These are phyloP conservation scores for Myrmecobius fasciatus DNA, from an alignment of 2,113 vertebrate species.

Conservation along the genomic window DNA sequence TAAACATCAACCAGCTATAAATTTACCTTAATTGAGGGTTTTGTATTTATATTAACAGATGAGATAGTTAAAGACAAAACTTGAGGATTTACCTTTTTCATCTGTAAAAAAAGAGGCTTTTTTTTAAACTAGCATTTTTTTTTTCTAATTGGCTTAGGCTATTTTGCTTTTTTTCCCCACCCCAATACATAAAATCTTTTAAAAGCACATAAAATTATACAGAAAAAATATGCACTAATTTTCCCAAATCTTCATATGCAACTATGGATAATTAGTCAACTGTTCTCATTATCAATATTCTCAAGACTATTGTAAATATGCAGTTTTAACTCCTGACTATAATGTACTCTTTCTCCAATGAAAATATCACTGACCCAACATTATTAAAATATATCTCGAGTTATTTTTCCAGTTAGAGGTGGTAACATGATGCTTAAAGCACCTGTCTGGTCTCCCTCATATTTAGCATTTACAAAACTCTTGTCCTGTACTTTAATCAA, in stretches of 20 bases:
- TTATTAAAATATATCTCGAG: neutral
- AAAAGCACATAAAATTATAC: neutral
- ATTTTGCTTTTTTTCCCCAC: neutral
- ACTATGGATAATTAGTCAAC: neutral
- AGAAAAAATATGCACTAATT: neutral
- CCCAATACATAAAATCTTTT: neutral
- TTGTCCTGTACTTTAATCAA: neutral
- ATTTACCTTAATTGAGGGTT: slow-evolving; percentile 30
- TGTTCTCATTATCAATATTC: neutral
- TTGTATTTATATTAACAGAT: slow-evolving; percentile 7
- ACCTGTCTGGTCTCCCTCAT: neutral
- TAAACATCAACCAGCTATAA: slow-evolving; percentile 5
- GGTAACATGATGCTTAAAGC: neutral
- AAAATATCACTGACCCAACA: neutral
- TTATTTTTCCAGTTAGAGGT: neutral
- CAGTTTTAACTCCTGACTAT: neutral
- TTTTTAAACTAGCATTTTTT: neutral
- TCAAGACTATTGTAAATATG: too few relatives aligned
- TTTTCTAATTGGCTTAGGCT: neutral
- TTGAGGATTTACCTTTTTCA: slow-evolving; percentile 56
- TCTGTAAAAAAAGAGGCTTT: slow-evolving; percentile 51
- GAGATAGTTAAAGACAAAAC: slow-evolving; percentile 64
- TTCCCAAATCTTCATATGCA: neutral
- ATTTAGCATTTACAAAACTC: neutral
- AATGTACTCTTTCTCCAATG: neutral